A percentile compares a stretch with the other conserved stretches of the same genome.
Evolutionary conservation across 2,113 vertebrate genomes (phyloP).

Genomic region (Neoarius graeffei): DNA sequence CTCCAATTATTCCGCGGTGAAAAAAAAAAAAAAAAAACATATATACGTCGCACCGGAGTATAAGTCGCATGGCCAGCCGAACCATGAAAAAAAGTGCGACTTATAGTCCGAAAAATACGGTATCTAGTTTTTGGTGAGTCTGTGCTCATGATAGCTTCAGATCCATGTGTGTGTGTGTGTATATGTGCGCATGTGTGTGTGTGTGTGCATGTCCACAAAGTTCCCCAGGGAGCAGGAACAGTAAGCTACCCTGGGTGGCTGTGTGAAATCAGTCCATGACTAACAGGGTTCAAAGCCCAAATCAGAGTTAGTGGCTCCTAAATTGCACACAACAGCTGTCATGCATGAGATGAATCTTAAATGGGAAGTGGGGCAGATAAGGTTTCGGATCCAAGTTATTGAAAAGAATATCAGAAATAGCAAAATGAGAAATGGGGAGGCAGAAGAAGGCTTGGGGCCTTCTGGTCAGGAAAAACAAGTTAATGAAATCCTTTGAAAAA

Average conservation of each 20-base stretch:
- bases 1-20: too few species aligned
- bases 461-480: constrained; percentile 34
- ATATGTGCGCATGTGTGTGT: not conserved
- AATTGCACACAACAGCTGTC: constrained; percentile 46
- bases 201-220: not conserved
- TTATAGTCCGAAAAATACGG: too few species aligned
- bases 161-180: not conserved
- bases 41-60: too few species aligned
- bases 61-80: too few species aligned
- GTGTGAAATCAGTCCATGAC: constrained; percentile 45
- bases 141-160: too few species aligned
- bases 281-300: constrained; percentile 43
- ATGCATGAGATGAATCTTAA: constrained; percentile 50
- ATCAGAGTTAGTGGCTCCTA: constrained; percentile 47
- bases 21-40: too few species aligned
- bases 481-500: constrained; percentile 39
- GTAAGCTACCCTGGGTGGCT: constrained; percentile 14
- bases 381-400: constrained; percentile 20
- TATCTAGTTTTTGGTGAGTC: too few species aligned
- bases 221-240: constrained; percentile 17
- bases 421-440: constrained; percentile 35
- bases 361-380: constrained; percentile 4
- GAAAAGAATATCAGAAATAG: constrained; percentile 44
- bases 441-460: constrained; percentile 21
- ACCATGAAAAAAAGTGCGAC: too few species aligned